Base-by-base conservation (phyloP, 1,140 invertebrate genomes). In the Anoplophora glabripennis region DNA sequence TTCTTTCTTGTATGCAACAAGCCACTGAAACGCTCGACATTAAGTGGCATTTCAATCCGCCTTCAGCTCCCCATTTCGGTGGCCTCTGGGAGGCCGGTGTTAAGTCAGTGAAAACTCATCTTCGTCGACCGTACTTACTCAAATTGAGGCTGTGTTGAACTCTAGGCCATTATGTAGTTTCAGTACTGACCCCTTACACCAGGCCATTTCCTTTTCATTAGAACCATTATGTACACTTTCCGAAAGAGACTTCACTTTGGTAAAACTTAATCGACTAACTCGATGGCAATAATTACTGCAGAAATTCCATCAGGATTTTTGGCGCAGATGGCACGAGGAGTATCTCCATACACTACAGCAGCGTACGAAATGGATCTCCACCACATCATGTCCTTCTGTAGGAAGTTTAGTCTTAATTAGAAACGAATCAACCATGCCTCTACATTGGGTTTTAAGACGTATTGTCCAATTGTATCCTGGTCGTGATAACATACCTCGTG, bases 211-310 rank as follows among this genome's bases (percentile, higher is more conserved):
- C 47, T 65, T 37, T 61, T n/a, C 63, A 15, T 57, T 57, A 4
- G 38, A 45, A 35, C 52, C 60, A n/a, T n/a, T n/a, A n/a, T n/a
- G n/a, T n/a, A 7, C 41, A 44, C 12, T 15, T 38, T 10, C 55
- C 8, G 9, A 65, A 9, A 69, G 71, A n/a, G 67, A 72, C 56
- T 67, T 69, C n/a, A 61, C 53, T n/a, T 21, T 17, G 5, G 4
- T 40, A 14, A 42, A 21, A 52, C 34, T 40, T 21, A 35, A 63
- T 47, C 54, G 48, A 10, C 52, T 71, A 7, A 15, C 53, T 41
- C 51, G 61, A 1, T 73, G 67, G 66, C 62, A 71, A 53, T 15
- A n/a, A n/a, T n/a, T 68, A 14, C 15, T 65, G 1, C 65, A 64
- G 57, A 14, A 38, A 15, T 7, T 56, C 10, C 10, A 38, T 8